Base-by-base conservation (phyloP, 2,797 vertebrate genomes). In the Molossus alvarezi region DNA sequence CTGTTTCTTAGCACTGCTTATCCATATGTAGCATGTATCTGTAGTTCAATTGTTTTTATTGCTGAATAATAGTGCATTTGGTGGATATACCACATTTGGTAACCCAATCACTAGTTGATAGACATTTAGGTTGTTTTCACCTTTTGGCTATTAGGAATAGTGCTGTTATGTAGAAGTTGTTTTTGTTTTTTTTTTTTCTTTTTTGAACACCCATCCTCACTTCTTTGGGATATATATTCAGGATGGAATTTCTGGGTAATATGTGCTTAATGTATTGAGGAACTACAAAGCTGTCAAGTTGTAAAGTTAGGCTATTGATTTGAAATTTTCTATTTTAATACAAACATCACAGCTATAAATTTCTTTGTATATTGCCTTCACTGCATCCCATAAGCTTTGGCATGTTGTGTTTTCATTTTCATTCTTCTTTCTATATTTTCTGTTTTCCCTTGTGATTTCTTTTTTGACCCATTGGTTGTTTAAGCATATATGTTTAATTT, bases 311-410 rank as follows among this genome's bases (percentile, higher is more conserved):
- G 2, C 51, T 77, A 60, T 64, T 65, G 11, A 73, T 86, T 89
- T 80, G n/a, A 90, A 17, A 20, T 73, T 55, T 91, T 60, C 6
- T 33, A n/a, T 90, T 79, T 21, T 53, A 93, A 72, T 84, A 62
- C 71, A 60, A 5, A 2, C 13, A 58, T 41, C 62, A 6, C 20
- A 79, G 15, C 6, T 17, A 41, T 41, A 84, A n/a, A 53, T 84
- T 84, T 58, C 20, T 91, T 21, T n/a, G 20, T 82, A 11, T 4
- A 72, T 8, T 91, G 14, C 57, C 55, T 58, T 72, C 45, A 15
- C 25, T 72, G 11, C 23, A 25, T 94, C 17, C 25, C 37, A 65
- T 7, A 72, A 88, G 5, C 17, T 79, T 79, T 67, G 41, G 7
- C 57, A 53, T 85, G 3, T 72, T 65, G 9, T 79, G 9, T 45